A percentile compares a stretch with the other conserved stretches of the same genome.
Evolutionary conservation across 2,797 vertebrate genomes (phyloP).

Genomic region (Vespertilio murinus): DNA sequence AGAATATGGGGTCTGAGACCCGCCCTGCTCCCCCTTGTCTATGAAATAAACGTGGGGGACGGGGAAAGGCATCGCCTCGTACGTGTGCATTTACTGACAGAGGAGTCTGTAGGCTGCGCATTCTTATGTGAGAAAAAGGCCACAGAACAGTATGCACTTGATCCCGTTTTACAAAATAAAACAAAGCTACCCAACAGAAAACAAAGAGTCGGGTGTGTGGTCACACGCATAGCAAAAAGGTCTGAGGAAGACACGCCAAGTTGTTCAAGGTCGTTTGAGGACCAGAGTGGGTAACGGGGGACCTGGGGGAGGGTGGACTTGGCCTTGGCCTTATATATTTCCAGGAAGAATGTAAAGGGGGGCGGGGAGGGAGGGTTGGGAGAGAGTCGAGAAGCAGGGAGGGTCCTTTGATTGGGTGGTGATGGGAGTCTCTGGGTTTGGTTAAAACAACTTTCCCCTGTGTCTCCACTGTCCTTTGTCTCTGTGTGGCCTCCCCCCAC

Average conservation of each 20-base stretch:
- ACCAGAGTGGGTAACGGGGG: background rate
- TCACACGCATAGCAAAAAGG: background rate
- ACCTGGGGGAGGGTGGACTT: background rate
- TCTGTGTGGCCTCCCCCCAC: background rate
- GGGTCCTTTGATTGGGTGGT: background rate
- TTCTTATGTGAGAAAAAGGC: constrained; percentile 33
- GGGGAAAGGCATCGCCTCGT: background rate
- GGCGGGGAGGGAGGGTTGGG: background rate
- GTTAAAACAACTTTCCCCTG: background rate
- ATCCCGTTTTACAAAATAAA: background rate
- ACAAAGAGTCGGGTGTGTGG: background rate
- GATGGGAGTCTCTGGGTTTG: rapidly evolving
- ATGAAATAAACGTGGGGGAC: background rate
- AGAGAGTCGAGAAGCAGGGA: background rate
- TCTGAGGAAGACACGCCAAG: background rate
- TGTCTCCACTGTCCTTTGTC: background rate
- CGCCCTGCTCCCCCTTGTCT: background rate
- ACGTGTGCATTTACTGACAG: background rate
- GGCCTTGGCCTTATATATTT: background rate
- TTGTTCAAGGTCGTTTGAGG: background rate
- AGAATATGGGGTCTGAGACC: background rate
- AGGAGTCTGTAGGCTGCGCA: background rate
- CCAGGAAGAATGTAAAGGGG: background rate
- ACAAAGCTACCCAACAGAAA: background rate
- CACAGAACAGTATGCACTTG: background rate